phyloP scores from a whole-genome alignment of 2,888 invertebrate genomes.

The Rhamnusium bicolor region DNA sequence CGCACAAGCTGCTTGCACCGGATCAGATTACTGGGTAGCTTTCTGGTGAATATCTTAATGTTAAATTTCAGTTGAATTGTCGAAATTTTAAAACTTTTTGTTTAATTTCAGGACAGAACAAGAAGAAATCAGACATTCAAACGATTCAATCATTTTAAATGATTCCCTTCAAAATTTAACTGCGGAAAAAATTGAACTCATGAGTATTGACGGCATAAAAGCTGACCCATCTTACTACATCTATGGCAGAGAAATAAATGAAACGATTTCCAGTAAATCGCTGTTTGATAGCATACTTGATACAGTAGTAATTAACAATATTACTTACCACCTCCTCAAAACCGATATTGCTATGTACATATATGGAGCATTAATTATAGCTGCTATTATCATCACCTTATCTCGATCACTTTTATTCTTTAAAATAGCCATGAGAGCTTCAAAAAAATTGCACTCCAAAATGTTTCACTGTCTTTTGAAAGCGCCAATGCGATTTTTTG shows the following conservation, averaged over 20 bases:
- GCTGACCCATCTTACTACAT: slow-evolving; percentile 16
- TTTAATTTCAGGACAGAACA: slow-evolving; percentile 59
- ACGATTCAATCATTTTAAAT: slow-evolving; percentile 19
- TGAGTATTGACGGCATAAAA: neutral
- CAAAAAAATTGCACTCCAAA: slow-evolving; percentile 80
- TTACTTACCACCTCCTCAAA: slow-evolving; percentile 47
- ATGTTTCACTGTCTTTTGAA: slow-evolving; percentile 81
- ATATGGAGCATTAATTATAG: slow-evolving; percentile 75
- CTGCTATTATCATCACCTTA: slow-evolving; percentile 75
- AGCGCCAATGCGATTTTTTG: slow-evolving; percentile 81
- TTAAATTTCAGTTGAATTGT: neutral
- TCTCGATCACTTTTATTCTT: slow-evolving; percentile 80
- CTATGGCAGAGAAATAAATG: slow-evolving; percentile 21
- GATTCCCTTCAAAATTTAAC: neutral
- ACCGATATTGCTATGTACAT: slow-evolving; percentile 63
- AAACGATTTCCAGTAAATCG: slow-evolving; percentile 1
- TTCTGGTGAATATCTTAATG: slow-evolving; percentile 57
- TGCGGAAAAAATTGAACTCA: slow-evolving; percentile 4
- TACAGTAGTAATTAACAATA: slow-evolving; percentile 38
- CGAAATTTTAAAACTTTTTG: too few relatives aligned
- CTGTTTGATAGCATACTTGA: slow-evolving; percentile 40
- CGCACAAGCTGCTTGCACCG: slow-evolving; percentile 60
- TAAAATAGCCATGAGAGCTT: slow-evolving; percentile 83
- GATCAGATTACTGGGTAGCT: slow-evolving; percentile 64
- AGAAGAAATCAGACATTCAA: slow-evolving; percentile 55